Conservation (phyloP, 2,113 vertebrate genomes). For the Sylvicapra grimmia region DNA sequence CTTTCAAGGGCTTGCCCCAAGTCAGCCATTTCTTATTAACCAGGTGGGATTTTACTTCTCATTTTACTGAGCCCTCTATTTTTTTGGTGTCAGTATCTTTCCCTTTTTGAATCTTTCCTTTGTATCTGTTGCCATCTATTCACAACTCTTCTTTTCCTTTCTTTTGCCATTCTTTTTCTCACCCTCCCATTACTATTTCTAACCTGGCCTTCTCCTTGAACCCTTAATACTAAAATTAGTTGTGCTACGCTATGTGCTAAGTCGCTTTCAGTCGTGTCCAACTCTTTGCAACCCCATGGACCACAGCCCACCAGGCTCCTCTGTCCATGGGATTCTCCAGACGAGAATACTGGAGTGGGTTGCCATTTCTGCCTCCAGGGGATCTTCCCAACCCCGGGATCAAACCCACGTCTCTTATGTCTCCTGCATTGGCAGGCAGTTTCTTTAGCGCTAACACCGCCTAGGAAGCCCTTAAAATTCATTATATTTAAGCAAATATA, state of each 20-base stretch:
- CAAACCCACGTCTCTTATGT: background rate
- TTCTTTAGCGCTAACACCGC: background rate
- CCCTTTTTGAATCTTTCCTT: background rate
- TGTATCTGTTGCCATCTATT: background rate
- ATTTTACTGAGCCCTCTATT: background rate
- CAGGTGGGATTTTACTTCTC: background rate
- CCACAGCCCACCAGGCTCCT: background rate
- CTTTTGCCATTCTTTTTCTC: background rate
- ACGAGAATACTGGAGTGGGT: background rate
- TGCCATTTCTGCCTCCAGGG: background rate
- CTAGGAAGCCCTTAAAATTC: background rate
- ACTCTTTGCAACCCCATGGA: background rate
- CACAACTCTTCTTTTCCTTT: background rate
- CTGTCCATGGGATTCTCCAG: background rate
- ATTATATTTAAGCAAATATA: background rate
- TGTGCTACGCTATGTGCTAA: background rate
- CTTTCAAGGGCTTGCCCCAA: background rate
- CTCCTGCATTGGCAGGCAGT: background rate
- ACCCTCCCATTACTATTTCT: background rate
- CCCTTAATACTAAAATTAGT: background rate
- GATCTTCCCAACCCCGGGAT: background rate
- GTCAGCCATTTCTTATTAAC: background rate
- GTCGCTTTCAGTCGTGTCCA: background rate
- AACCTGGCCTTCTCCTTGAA: constrained; percentile 8
- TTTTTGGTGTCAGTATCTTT: background rate